These are phyloP conservation scores for Oophaga pumilio DNA, from an alignment of 2,113 vertebrate species.

Conservation along the genomic window DNA sequence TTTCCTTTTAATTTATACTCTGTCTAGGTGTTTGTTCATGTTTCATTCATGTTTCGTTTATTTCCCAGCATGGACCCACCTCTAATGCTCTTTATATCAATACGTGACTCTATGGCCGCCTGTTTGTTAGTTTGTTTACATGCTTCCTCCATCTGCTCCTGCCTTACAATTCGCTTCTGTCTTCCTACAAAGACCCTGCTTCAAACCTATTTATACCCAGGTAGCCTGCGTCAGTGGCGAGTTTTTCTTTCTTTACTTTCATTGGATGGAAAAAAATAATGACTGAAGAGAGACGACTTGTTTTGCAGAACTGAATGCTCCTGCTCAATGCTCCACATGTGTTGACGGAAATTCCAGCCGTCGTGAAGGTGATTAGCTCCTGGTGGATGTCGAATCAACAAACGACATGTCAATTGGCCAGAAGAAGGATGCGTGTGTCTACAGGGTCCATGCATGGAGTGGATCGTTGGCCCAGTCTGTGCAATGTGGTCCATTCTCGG, in stretches of 20 bases:
- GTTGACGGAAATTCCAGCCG: background rate
- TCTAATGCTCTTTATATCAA: background rate
- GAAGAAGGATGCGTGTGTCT: background rate
- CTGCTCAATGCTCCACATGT: background rate
- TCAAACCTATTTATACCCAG: background rate
- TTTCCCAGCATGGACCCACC: too few species aligned
- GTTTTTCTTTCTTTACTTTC: background rate
- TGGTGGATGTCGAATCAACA: background rate
- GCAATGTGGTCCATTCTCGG: too few species aligned
- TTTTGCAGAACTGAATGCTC: background rate
- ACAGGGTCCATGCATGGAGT: too few species aligned
- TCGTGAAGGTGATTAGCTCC: background rate
- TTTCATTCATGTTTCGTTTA: too few species aligned
- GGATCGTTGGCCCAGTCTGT: too few species aligned
- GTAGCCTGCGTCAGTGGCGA: background rate
- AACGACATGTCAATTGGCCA: background rate
- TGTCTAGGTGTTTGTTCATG: too few species aligned
- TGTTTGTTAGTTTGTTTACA: background rate
- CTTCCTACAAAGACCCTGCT: background rate
- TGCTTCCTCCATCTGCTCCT: background rate
- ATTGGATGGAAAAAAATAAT: background rate
- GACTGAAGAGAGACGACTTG: background rate
- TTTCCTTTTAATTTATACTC: too few species aligned
- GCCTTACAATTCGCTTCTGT: background rate
- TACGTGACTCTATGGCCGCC: background rate